A percentile compares a stretch with the other conserved stretches of the same genome.
Conservation (phyloP, 2,888 invertebrate species). For the Herminia tarsipennalis region DNA sequence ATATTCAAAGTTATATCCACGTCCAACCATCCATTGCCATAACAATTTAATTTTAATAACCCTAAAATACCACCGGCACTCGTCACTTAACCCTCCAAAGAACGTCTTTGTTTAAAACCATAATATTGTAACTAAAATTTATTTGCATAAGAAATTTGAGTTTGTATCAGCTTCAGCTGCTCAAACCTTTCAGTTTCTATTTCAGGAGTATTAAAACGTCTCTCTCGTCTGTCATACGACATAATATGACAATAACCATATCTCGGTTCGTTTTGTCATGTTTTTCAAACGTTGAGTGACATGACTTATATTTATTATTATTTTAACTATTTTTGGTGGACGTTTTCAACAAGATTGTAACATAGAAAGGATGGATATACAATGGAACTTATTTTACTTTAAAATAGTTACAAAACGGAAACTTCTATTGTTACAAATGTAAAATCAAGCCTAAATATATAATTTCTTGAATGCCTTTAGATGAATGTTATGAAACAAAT, state of each 20-base stretch:
- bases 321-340: constrained; percentile 48
- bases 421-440: too few species aligned
- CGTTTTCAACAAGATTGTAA: constrained; percentile 14
- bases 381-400: neutral
- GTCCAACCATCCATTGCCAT: too few species aligned
- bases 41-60: neutral
- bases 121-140: constrained; percentile 33
- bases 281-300: constrained; percentile 53
- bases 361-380: neutral
- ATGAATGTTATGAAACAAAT: too few species aligned
- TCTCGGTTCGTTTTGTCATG: constrained; percentile 57
- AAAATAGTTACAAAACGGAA: too few species aligned
- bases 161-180: constrained; percentile 46
- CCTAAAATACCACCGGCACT: neutral
- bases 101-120: constrained; percentile 36
- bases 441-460: too few species aligned
- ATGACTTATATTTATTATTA: constrained; percentile 60
- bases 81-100: constrained; percentile 4
- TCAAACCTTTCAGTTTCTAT: constrained; percentile 52
- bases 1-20: too few species aligned
- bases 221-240: constrained; percentile 65
- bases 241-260: constrained; percentile 73
- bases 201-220: constrained; percentile 55
- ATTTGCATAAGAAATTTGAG: constrained; percentile 36
- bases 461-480: too few species aligned